phyloP scores from a whole-genome alignment of 2,113 vertebrate genomes.

The Chamaea fasciata region DNA sequence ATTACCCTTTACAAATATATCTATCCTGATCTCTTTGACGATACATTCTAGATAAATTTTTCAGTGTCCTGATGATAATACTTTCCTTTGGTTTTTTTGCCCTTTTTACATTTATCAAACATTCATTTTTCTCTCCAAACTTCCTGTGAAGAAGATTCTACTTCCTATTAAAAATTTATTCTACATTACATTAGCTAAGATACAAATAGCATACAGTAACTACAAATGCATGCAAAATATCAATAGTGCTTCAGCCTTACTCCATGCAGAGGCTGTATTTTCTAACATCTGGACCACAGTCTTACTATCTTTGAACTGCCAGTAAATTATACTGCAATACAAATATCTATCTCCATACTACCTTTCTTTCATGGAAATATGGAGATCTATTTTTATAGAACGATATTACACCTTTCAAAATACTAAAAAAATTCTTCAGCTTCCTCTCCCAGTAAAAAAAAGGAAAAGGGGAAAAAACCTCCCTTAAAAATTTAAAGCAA shows the following conservation, averaged over 20 bases:
- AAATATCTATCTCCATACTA: background rate
- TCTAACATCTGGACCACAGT: background rate
- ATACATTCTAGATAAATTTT: background rate
- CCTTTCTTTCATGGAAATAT: background rate
- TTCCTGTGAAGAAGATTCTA: background rate
- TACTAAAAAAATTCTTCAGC: background rate
- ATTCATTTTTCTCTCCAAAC: background rate
- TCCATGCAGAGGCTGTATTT: background rate
- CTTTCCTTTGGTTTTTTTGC: background rate
- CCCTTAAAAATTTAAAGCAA: background rate
- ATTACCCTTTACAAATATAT: background rate
- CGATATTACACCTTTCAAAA: background rate
- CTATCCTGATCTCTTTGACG: background rate
- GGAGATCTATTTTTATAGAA: background rate
- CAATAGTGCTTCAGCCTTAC: background rate
- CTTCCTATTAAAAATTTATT: background rate
- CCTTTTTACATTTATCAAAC: background rate
- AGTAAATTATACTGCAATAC: background rate
- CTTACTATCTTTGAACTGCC: background rate
- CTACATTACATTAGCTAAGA: background rate
- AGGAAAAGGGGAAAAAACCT: fast-evolving
- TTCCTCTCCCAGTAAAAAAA: background rate
- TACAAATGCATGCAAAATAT: background rate
- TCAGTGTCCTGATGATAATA: background rate
- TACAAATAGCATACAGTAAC: background rate